Evolutionary conservation across 1,140 invertebrate genomes (phyloP).

Genomic region (Pteromalus puparum): DNA sequence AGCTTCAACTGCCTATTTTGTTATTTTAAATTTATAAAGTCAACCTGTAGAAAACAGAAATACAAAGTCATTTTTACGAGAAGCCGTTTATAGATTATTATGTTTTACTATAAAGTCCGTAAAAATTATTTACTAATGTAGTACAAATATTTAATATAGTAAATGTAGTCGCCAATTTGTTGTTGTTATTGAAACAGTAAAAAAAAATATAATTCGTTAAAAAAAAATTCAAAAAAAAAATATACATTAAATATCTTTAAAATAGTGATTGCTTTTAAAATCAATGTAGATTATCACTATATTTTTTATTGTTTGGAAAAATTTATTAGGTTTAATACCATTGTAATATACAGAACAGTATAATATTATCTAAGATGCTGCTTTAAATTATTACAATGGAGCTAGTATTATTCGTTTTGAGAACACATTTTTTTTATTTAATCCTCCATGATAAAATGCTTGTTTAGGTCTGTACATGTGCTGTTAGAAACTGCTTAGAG

Average conservation of each 20-base stretch:
- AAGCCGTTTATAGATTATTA: background rate
- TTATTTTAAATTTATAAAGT: too few species aligned
- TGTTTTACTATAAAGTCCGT: background rate
- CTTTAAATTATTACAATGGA: background rate
- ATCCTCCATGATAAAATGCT: conserved; percentile 65
- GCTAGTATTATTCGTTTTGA: conserved; percentile 12
- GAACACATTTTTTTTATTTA: conserved; percentile 45
- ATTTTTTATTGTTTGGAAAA: background rate
- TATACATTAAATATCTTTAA: background rate
- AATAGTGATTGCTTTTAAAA: background rate
- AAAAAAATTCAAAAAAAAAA: background rate
- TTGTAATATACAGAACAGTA: background rate
- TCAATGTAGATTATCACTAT: conserved; percentile 2
- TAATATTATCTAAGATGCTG: background rate
- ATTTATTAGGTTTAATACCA: background rate
- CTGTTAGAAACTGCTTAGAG: conserved; percentile 98
- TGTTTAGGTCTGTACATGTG: conserved; percentile 95
- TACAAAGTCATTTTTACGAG: background rate
- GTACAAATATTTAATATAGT: background rate
- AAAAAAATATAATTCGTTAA: background rate
- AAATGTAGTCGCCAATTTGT: background rate
- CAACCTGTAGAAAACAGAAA: too few species aligned
- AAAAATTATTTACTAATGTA: background rate
- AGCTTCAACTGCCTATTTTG: too few species aligned
- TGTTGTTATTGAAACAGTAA: background rate